phyloP scores from a whole-genome alignment of 2,888 invertebrate species.

The Periphyllus acericola region DNA sequence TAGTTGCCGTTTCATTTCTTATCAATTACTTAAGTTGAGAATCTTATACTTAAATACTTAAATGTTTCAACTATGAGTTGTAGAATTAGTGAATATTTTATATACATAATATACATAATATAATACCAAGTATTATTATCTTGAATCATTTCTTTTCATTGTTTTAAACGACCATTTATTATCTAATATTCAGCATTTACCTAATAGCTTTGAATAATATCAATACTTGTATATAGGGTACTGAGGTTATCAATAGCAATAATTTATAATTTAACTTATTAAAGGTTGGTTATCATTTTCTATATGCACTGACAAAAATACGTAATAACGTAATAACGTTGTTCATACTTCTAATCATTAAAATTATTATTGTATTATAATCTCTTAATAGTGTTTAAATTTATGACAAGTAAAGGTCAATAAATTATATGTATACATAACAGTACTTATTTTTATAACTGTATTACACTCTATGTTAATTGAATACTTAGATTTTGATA shows the following conservation, averaged over 20 bases:
- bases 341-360: not conserved
- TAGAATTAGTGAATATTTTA: not conserved
- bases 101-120: not conserved
- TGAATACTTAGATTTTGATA: slow-evolving; percentile 40
- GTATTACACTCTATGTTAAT: slow-evolving; percentile 38
- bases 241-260: slow-evolving; percentile 12
- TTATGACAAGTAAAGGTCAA: slow-evolving; percentile 41
- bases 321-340: not conserved
- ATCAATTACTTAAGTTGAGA: not conserved
- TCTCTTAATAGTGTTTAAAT: slow-evolving; percentile 21
- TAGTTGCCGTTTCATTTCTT: not conserved
- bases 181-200: slow-evolving; percentile 29
- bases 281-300: slow-evolving; percentile 21
- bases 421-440: not conserved
- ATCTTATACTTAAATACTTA: not conserved
- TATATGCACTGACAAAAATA: not conserved
- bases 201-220: slow-evolving; percentile 14
- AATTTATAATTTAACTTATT: slow-evolving; percentile 11
- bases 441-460: slow-evolving; percentile 28
- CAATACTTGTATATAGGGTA: slow-evolving; percentile 19
- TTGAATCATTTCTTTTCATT: slow-evolving; percentile 1
- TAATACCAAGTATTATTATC: not conserved
- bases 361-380: slow-evolving; percentile 32
- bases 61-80: not conserved
- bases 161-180: slow-evolving; percentile 4